phyloP scores from a whole-genome alignment of 1,140 invertebrate genomes.

The Saccostrea cuccullata region DNA sequence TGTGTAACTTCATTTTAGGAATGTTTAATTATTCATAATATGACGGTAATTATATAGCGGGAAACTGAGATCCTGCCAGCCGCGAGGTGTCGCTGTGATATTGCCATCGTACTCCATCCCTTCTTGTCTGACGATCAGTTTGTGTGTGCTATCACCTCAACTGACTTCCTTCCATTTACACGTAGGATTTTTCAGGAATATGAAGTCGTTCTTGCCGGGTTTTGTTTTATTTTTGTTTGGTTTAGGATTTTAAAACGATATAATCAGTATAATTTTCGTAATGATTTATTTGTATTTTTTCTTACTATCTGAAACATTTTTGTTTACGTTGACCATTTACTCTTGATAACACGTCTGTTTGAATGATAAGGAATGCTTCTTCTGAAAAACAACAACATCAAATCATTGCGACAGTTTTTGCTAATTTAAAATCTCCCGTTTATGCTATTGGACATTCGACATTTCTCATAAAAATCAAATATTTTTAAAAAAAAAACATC shows the following conservation, averaged over 20 bases:
- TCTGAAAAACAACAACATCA: no score
- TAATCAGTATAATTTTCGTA: not conserved
- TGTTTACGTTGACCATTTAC: no score
- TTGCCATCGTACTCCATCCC: not conserved
- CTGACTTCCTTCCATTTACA: not conserved
- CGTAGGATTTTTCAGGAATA: not conserved
- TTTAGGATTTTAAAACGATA: not conserved
- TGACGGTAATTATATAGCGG: slow-evolving; percentile 49
- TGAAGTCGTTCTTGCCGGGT: not conserved
- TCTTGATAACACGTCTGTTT: no score
- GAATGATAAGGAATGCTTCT: no score
- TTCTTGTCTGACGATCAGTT: not conserved
- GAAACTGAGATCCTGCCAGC: not conserved
- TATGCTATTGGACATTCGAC: no score
- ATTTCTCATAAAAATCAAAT: no score
- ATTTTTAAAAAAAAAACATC: no score
- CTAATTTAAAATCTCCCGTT: no score
- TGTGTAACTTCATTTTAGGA: slow-evolving; percentile 58
- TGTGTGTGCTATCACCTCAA: not conserved
- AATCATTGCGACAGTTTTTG: no score
- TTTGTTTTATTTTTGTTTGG: not conserved
- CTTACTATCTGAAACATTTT: no score
- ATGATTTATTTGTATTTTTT: no score
- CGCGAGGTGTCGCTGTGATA: slow-evolving; percentile 18
- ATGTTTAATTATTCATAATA: slow-evolving; percentile 56